phyloP scores from a whole-genome alignment of 2,888 invertebrate genomes.

The Limnephilus rhombicus region DNA sequence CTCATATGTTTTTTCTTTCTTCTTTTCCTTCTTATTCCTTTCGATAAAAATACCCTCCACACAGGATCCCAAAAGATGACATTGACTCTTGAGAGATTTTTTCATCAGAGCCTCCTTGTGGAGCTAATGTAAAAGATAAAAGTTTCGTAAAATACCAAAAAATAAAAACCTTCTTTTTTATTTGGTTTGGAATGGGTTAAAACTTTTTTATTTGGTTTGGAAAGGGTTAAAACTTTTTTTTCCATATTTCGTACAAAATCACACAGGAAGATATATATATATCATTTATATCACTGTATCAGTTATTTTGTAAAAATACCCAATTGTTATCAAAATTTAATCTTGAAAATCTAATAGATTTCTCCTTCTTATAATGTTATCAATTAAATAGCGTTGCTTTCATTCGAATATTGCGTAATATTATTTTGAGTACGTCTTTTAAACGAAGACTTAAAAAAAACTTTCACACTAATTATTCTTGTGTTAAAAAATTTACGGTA shows the following conservation, averaged over 20 bases:
- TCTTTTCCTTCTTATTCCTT: too few relatives aligned
- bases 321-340: not conserved
- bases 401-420: not conserved
- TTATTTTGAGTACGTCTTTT: not conserved
- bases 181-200: not conserved
- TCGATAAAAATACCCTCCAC: too few relatives aligned
- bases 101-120: too few relatives aligned
- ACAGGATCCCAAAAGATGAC: too few relatives aligned
- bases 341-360: not conserved
- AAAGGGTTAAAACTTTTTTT: not conserved
- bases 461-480: not conserved
- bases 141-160: too few relatives aligned
- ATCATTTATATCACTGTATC: not conserved
- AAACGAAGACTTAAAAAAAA: not conserved
- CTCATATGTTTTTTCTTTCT: too few relatives aligned
- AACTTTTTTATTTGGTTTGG: not conserved
- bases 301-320: not conserved
- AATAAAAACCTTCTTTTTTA: not conserved
- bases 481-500: not conserved
- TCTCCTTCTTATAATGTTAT: not conserved
- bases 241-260: not conserved
- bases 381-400: not conserved
- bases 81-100: too few relatives aligned
- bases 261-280: not conserved
- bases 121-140: too few relatives aligned